Base-by-base conservation (phyloP, 92 coral and sea anemone genomes). In the Phenganax stokvisi region DNA sequence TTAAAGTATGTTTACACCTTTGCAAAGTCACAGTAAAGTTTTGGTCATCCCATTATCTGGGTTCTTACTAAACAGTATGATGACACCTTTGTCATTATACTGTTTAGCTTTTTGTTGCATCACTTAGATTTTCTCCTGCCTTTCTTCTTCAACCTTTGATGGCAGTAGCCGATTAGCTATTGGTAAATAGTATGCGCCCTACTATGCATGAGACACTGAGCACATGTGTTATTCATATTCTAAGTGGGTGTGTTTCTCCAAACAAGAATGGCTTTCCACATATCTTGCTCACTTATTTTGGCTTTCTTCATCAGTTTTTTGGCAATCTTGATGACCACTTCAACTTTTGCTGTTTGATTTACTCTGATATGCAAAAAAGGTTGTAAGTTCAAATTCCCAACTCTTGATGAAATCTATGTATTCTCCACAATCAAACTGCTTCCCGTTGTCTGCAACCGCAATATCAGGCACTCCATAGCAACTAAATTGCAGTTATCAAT, bases 351-450 rank as follows among this genome's bases (percentile, higher is more conserved):
- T 29, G 53, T 80, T 44, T 12, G 63, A 30, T 51, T 80, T 75
- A 53, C 75, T 64, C 52, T 64, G 75, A 51, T 80, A 47, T 0
- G 83, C 59, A 8, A 30, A 44, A 47, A 73, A 60, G 3, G 83
- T 30, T 17, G 53, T 51, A 79, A 44, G 75, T 66, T 66, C 51
- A 28, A 65, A 64, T 29, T 80, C 74, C 84, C 74, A 68, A 12
- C 44, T 12, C 37, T 51, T 47, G 5, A 57, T 20, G 59, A 76
- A 75, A 28, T 12, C 68, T 51, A 47, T 55, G 51, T 54, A 84
- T 54, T 84, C 76, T 51, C 72, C 57, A 65, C 76, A 59, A 15
- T 60, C 73, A 31, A 74, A 83, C 81, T 83, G 86, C 7, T 62
- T 47, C 2, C 75, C 77, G 54, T 84, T 76, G 77, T 84, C 87